These are phyloP conservation scores for Pandemis cinnamomeana DNA, from an alignment of 2,888 invertebrate genomes.

Conservation along the genomic window DNA sequence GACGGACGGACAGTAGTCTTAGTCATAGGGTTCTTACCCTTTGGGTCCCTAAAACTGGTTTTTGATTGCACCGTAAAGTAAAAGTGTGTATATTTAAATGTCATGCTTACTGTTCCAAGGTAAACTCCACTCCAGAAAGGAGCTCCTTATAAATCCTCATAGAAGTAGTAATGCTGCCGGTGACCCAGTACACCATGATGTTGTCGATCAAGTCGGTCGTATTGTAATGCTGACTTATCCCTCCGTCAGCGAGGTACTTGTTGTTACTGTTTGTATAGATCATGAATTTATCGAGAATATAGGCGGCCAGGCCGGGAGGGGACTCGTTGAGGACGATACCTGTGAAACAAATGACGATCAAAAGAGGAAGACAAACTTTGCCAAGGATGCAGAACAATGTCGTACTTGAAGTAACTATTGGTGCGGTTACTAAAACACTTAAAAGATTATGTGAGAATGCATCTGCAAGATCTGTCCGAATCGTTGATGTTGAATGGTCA, in stretches of 20 bases:
- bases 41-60: no score
- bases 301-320: constrained; percentile 93
- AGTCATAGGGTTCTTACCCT: no score
- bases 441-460: no score
- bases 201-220: constrained; percentile 78
- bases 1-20: no score
- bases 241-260: constrained; percentile 85
- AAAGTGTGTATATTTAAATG: no score
- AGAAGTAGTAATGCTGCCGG: constrained; percentile 76
- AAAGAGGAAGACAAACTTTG: no score
- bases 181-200: constrained; percentile 83
- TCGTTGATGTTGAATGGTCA: no score
- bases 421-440: no score
- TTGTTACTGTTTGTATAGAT: constrained; percentile 86
- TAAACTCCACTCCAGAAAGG: constrained; percentile 55
- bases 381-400: no score
- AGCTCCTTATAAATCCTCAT: constrained; percentile 87
- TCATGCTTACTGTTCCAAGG: constrained; percentile 71
- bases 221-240: constrained; percentile 75
- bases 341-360: constrained; percentile 56
- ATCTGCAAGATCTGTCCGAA: no score
- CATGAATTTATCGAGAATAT: constrained; percentile 94
- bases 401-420: no score
- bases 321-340: constrained; percentile 90
- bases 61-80: no score